Evolutionary conservation across 2,888 invertebrate genomes (phyloP).

Genomic region (Phortica okadai): DNA sequence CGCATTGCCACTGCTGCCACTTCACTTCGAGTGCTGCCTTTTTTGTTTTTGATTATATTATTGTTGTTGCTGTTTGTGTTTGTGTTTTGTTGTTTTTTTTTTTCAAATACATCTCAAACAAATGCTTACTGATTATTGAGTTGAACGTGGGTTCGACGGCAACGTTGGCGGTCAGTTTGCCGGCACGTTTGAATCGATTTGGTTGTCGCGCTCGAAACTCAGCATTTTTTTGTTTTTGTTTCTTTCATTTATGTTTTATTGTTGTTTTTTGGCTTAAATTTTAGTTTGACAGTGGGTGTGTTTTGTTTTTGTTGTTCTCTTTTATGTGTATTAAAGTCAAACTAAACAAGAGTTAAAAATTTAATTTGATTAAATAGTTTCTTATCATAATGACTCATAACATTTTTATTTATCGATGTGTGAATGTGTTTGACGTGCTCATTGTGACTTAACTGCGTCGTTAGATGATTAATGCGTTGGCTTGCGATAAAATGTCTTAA

Average conservation of each 20-base stretch:
- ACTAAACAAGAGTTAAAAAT: too few species aligned
- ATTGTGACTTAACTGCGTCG: too few species aligned
- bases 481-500: too few species aligned
- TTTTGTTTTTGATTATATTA: background rate
- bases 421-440: too few species aligned
- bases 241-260: conserved; percentile 8
- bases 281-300: conserved; percentile 34
- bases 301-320: background rate
- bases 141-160: background rate
- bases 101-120: conserved; percentile 34
- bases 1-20: background rate
- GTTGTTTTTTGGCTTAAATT: conserved; percentile 31
- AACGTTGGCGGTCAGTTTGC: conserved; percentile 54
- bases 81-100: conserved; percentile 32
- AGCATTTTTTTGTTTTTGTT: background rate
- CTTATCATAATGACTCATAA: too few species aligned
- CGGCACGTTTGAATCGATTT: conserved; percentile 60
- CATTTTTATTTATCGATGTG: too few species aligned
- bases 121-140: background rate
- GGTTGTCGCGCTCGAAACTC: conserved; percentile 38
- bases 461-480: too few species aligned
- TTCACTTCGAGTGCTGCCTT: too few species aligned
- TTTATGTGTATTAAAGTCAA: background rate
- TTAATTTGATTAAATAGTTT: too few species aligned
- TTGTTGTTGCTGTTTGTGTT: conserved; percentile 42